Evolutionary conservation across 2,113 vertebrate genomes (phyloP).

Genomic region (Eubucco bourcierii): DNA sequence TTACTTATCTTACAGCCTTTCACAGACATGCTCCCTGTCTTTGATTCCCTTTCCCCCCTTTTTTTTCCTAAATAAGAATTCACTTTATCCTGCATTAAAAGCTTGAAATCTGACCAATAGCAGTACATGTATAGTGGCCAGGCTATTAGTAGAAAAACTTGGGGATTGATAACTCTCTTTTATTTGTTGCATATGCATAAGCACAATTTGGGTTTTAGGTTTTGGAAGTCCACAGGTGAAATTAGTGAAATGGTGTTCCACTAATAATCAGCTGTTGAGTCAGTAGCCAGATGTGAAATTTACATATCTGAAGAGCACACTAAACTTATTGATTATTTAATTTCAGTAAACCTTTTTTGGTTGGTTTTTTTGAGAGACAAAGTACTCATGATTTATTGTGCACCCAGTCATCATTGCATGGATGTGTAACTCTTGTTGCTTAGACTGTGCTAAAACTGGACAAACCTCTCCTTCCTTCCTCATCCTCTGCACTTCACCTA

Average conservation of each 20-base stretch:
- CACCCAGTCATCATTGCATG: not conserved
- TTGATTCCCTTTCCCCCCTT: not conserved
- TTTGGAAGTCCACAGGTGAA: not conserved
- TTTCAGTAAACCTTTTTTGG: not conserved
- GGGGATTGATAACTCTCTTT: not conserved
- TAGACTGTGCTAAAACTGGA: not conserved
- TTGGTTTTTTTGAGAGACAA: not conserved
- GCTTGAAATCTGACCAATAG: not conserved
- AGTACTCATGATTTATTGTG: not conserved
- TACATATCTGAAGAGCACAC: accelerated
- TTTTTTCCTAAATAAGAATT: not conserved
- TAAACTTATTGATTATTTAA: not conserved
- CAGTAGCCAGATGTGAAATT: not conserved
- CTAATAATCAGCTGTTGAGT: not conserved
- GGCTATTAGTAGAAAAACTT: not conserved
- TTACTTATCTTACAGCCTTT: not conserved
- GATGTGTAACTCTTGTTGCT: not conserved
- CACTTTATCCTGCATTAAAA: not conserved
- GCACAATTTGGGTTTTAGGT: not conserved
- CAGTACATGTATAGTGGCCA: not conserved
- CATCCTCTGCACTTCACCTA: not conserved
- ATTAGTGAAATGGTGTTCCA: not conserved
- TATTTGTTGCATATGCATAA: not conserved
- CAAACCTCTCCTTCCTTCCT: not conserved
- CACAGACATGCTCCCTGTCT: not conserved